Evolutionary conservation across 2,888 invertebrate species (phyloP).

Genomic region (Mythimna vitellina): DNA sequence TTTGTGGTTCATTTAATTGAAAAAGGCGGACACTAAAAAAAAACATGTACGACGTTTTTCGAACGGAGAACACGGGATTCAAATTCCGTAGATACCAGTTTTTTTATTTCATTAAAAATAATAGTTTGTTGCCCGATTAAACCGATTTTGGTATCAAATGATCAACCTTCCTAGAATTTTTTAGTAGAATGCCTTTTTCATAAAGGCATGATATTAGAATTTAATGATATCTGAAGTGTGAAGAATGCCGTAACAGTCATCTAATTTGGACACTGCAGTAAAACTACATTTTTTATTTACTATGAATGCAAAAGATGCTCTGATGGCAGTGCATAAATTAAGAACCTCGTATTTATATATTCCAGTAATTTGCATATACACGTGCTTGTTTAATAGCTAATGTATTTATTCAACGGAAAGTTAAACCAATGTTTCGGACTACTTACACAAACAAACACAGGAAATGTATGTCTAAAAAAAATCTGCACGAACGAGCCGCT

Average conservation of each 20-base stretch:
- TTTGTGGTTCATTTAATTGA: conserved; percentile 68
- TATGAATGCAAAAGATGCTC: conserved; percentile 21
- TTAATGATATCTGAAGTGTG: conserved; percentile 31
- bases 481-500: conserved; percentile 18
- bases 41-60: conserved; percentile 49
- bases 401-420: conserved; percentile 51
- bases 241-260: conserved; percentile 21
- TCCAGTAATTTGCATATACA: conserved; percentile 32
- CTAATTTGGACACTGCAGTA: conserved; percentile 15
- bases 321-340: conserved; percentile 23
- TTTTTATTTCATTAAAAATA: conserved; percentile 34
- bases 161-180: conserved; percentile 60
- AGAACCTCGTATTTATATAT: conserved; percentile 21
- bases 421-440: conserved; percentile 40
- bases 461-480: conserved; percentile 52
- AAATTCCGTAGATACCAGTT: conserved; percentile 38
- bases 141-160: conserved; percentile 38
- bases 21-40: conserved; percentile 69
- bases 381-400: conserved; percentile 36
- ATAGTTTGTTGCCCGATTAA: conserved; percentile 41
- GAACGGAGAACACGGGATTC: conserved; percentile 31
- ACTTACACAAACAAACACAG: conserved; percentile 54
- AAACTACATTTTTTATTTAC: background rate
- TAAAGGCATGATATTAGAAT: conserved; percentile 28
- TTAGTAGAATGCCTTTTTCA: conserved; percentile 29